phyloP scores from a whole-genome alignment of 2,113 vertebrate species.

The Callorhinus ursinus region DNA sequence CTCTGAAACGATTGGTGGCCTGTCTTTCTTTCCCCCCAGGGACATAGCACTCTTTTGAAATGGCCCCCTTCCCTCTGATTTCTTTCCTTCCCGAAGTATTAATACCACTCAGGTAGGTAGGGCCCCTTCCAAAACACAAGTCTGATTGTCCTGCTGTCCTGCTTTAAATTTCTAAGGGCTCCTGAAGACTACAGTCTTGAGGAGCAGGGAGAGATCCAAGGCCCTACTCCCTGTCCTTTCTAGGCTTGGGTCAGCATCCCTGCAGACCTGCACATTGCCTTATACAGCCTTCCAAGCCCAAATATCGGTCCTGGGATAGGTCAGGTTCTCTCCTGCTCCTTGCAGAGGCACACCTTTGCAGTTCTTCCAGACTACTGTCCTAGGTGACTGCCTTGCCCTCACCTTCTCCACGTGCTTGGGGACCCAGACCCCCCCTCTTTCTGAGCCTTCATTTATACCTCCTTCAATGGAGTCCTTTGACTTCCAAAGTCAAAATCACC shows the following conservation, averaged over 20 bases:
- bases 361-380: background rate
- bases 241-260: background rate
- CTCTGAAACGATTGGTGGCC: background rate
- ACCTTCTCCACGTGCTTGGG: background rate
- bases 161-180: background rate
- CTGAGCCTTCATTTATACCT: background rate
- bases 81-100: background rate
- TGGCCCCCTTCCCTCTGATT: background rate
- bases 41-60: background rate
- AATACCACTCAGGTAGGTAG: background rate
- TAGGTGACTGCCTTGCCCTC: background rate
- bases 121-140: background rate
- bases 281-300: rapidly evolving
- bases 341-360: background rate
- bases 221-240: background rate
- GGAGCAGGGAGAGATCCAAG: background rate
- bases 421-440: background rate
- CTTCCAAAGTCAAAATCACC: slow-evolving; percentile 22
- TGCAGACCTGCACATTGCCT: background rate
- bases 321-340: background rate
- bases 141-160: background rate
- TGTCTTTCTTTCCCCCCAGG: background rate
- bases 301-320: background rate
- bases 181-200: background rate
- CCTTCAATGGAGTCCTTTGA: background rate